These are phyloP conservation scores for Penelope pileata DNA, from an alignment of 2,113 vertebrate species.

Conservation along the genomic window DNA sequence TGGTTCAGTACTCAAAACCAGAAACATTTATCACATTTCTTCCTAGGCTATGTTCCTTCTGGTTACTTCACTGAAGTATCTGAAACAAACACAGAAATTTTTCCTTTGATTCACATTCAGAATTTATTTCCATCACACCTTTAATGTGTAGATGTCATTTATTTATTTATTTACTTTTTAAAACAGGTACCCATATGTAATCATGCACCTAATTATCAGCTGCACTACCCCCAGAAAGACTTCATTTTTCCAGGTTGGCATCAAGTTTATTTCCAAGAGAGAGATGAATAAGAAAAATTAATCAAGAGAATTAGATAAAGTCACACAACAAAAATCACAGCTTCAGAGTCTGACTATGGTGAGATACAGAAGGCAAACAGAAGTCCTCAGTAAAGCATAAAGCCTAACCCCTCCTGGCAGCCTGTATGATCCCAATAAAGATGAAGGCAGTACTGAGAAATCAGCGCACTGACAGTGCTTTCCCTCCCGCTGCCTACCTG, in stretches of 20 bases:
- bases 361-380: background rate
- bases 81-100: background rate
- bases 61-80: background rate
- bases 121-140: background rate
- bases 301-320: background rate
- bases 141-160: background rate
- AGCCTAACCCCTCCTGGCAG: background rate
- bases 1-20: background rate
- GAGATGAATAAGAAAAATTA: background rate
- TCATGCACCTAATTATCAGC: background rate
- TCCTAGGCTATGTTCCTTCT: background rate
- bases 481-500: background rate
- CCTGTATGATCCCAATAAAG: background rate
- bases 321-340: background rate
- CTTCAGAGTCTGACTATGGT: background rate
- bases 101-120: background rate
- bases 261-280: background rate
- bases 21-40: background rate
- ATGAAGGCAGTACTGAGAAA: background rate
- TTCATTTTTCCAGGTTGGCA: background rate
- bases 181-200: background rate
- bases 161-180: too few relatives aligned
- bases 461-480: background rate
- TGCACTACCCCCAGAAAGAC: background rate
- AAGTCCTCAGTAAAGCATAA: background rate